Evolutionary conservation across 35 echinoderm and acorn worm genomes (phyloP).

Genomic region (Hemicentrotus pulcherrimus): DNA sequence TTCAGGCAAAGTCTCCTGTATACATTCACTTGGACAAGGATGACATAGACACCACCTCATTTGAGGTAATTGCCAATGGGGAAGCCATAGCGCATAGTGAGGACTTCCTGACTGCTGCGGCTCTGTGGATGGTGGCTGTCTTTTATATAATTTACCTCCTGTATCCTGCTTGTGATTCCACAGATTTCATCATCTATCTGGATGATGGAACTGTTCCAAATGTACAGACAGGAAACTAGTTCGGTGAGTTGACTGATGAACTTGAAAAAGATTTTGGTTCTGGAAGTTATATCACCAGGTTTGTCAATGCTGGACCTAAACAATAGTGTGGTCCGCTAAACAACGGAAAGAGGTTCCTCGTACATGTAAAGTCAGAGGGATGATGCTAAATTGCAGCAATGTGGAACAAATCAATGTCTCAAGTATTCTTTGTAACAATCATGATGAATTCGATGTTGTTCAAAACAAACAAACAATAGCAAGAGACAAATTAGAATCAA

Average conservation of each 20-base stretch:
- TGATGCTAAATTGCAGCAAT: conserved; percentile 29
- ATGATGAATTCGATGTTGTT: background rate
- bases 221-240: conserved; percentile 32
- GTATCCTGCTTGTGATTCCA: background rate
- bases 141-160: too few relatives aligned
- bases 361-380: conserved; percentile 57
- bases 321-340: conserved; percentile 45
- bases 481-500: background rate
- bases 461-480: background rate
- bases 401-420: conserved; percentile 23
- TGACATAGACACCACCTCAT: too few relatives aligned
- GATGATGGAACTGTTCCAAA: background rate
- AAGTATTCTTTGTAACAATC: background rate
- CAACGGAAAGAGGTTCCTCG: background rate
- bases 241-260: conserved; percentile 60
- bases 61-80: too few relatives aligned
- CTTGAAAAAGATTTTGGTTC: conserved; percentile 26
- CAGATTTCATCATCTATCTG: conserved; percentile 51
- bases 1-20: too few relatives aligned
- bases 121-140: too few relatives aligned
- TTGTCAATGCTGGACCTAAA: conserved; percentile 58
- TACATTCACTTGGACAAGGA: too few relatives aligned
- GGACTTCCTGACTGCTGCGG: too few relatives aligned
- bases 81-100: too few relatives aligned
- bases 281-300: conserved; percentile 49